These are phyloP conservation scores for Agrenia bidenticulata DNA, from an alignment of 2,888 invertebrate genomes.

Conservation along the genomic window DNA sequence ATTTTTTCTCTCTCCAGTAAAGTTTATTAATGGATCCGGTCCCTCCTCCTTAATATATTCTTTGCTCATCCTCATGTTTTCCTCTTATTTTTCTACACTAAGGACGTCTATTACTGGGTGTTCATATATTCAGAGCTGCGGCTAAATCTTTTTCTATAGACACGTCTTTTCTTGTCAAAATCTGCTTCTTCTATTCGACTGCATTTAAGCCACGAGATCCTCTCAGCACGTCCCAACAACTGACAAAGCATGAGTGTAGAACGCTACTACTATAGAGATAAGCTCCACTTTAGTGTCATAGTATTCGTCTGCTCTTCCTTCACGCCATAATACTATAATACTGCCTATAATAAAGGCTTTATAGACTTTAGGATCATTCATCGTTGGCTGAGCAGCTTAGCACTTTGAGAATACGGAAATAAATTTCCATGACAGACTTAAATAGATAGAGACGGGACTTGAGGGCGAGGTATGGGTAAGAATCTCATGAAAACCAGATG, in stretches of 20 bases:
- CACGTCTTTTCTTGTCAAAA: not conserved
- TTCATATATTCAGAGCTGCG: not conserved
- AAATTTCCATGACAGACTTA: conserved; percentile 16
- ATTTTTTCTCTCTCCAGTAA: conserved; percentile 34
- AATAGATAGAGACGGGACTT: not conserved
- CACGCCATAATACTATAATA: conserved; percentile 2
- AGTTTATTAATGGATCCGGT: conserved; percentile 32
- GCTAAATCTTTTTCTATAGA: not conserved
- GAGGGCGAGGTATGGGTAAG: not conserved
- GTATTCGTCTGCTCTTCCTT: not conserved
- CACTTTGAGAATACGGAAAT: conserved; percentile 12
- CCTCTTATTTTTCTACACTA: not conserved
- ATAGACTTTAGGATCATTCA: conserved; percentile 9
- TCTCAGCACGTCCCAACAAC: conserved; percentile 19
- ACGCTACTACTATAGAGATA: not conserved
- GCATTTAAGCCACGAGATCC: conserved; percentile 4
- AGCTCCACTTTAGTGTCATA: not conserved
- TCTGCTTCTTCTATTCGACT: not conserved
- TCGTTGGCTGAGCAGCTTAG: conserved; percentile 13
- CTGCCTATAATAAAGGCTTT: conserved; percentile 8
- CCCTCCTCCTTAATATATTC: conserved; percentile 29
- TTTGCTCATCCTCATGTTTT: conserved; percentile 2
- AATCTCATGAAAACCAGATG: conserved; percentile 40
- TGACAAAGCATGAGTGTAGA: conserved; percentile 15
- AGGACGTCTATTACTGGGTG: not conserved